These are phyloP conservation scores for Anthoscopus minutus DNA, from an alignment of 2,113 vertebrate genomes.

Conservation along the genomic window DNA sequence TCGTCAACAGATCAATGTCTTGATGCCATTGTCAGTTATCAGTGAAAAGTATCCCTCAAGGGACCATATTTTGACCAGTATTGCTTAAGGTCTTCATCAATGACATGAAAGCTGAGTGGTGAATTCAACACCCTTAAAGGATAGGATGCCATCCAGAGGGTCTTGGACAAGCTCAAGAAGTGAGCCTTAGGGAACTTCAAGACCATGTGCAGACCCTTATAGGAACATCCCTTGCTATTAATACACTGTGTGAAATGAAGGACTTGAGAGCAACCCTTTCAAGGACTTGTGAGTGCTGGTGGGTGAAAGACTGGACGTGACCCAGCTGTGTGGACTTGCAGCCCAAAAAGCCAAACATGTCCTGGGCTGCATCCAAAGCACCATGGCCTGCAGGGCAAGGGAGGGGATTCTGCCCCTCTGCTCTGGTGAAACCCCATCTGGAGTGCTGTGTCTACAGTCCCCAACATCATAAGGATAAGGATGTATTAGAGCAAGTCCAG, in stretches of 20 bases:
- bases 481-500: not conserved
- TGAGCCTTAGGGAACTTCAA: not conserved
- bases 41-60: not conserved
- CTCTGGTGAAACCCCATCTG: not conserved
- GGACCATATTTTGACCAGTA: not conserved
- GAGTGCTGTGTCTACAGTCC: not conserved
- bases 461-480: accelerated
- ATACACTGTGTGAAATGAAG: not conserved
- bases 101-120: not conserved
- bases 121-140: not conserved
- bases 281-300: accelerated
- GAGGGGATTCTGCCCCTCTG: not conserved
- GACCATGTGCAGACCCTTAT: not conserved
- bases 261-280: not conserved
- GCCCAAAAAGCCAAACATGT: accelerated
- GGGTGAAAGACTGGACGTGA: not conserved
- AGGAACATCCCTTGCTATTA: not conserved
- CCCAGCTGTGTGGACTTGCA: too few species aligned
- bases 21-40: not conserved
- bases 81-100: not conserved
- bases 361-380: not conserved
- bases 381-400: accelerated
- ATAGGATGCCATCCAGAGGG: not conserved
- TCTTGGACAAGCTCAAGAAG: not conserved
- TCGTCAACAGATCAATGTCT: not conserved